Evolutionary conservation across 1,140 invertebrate species (phyloP).

Genomic region (Acromyrmex echinatior): DNA sequence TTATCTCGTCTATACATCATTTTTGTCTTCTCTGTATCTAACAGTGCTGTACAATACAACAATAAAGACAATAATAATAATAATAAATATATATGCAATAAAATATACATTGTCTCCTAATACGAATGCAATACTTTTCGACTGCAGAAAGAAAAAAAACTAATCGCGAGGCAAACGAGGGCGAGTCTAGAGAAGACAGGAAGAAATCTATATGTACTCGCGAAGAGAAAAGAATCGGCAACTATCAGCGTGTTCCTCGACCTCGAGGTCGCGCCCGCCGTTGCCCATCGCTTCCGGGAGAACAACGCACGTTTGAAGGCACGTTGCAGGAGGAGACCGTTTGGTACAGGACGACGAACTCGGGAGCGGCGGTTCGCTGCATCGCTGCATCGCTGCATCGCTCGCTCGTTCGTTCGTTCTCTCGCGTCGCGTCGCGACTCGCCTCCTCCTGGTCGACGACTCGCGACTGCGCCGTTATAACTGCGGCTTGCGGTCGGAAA

Average conservation of each 20-base stretch:
- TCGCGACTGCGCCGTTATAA: slow-evolving; percentile 80
- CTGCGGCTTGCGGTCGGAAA: slow-evolving; percentile 80
- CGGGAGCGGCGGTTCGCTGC: slow-evolving; percentile 41
- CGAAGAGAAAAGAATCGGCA: slow-evolving; percentile 1
- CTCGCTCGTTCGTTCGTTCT: background rate
- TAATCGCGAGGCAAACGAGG: background rate
- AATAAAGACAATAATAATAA: too few relatives aligned
- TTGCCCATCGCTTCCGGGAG: slow-evolving; percentile 61
- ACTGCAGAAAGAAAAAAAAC: background rate
- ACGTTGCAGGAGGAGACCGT: slow-evolving; percentile 48
- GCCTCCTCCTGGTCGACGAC: slow-evolving; percentile 70
- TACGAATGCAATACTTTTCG: background rate
- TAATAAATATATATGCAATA: background rate
- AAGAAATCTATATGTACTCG: background rate
- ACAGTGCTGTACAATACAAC: too few relatives aligned
- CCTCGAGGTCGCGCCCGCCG: slow-evolving; percentile 39
- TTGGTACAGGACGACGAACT: slow-evolving; percentile 70
- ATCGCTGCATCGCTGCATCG: slow-evolving; percentile 24
- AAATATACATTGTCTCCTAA: background rate
- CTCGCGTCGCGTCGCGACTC: slow-evolving; percentile 7
- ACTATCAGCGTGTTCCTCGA: slow-evolving; percentile 36
- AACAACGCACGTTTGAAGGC: slow-evolving; percentile 34
- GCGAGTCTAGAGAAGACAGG: background rate
- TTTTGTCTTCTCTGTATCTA: too few relatives aligned
- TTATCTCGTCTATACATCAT: too few relatives aligned